Conservation (phyloP, 2,888 invertebrate genomes). For the Pristionchus maxplancki region DNA sequence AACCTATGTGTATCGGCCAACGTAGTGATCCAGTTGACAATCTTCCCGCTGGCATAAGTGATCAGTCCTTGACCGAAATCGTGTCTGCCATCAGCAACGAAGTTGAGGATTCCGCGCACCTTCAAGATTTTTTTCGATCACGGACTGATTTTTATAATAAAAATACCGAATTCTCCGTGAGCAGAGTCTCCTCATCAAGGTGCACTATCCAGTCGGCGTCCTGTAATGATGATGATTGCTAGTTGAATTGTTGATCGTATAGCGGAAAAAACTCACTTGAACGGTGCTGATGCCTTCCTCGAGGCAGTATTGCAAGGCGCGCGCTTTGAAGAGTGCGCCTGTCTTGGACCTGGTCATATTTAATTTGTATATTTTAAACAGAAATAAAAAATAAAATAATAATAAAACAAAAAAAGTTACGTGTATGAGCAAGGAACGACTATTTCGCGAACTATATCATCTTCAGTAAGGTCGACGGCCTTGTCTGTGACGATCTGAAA, state of each 20-base stretch:
- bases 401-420: constrained; percentile 53
- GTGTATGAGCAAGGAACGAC: constrained; percentile 85
- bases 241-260: neutral
- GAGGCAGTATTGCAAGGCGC: constrained; percentile 94
- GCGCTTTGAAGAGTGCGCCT: constrained; percentile 93
- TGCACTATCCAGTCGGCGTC: constrained; percentile 94
- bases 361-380: too few species aligned
- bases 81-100: constrained; percentile 93
- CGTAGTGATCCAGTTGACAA: constrained; percentile 96
- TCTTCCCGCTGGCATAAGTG: constrained; percentile 91
- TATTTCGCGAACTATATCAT: constrained; percentile 86
- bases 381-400: too few species aligned
- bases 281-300: constrained; percentile 88
- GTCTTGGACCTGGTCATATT: constrained; percentile 84
- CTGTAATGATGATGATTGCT: neutral
- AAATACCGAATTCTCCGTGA: constrained; percentile 90
- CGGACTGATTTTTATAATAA: too few species aligned
- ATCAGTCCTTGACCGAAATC: constrained; percentile 90
- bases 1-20: constrained; percentile 87
- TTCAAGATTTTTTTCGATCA: too few species aligned
- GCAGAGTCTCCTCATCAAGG: constrained; percentile 94
- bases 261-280: constrained; percentile 49
- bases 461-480: constrained; percentile 78
- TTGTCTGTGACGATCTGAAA: constrained; percentile 89
- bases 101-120: constrained; percentile 86